Conservation (phyloP, 2,888 invertebrate genomes). For the Piscicola geometra region DNA sequence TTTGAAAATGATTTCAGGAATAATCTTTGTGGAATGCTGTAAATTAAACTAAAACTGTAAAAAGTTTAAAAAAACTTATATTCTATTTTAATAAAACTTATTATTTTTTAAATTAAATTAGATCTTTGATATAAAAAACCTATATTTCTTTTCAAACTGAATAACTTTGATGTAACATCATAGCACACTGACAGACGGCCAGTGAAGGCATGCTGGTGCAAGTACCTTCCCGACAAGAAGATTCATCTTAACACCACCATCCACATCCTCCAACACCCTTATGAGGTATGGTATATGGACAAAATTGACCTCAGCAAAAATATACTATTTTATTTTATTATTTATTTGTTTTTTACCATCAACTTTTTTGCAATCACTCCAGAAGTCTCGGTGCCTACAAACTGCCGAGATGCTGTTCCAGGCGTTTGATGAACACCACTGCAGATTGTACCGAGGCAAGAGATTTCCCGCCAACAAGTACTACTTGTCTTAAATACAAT, state of each 20-base stretch:
- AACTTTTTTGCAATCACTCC: constrained; percentile 10
- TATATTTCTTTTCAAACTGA: too few species aligned
- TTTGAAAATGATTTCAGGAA: too few species aligned
- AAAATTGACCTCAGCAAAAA: too few species aligned
- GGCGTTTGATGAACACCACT: constrained; percentile 70
- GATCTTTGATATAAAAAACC: too few species aligned
- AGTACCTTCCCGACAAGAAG: constrained; percentile 69
- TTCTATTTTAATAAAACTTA: background rate
- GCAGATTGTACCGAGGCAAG: constrained; percentile 75
- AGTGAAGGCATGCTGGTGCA: constrained; percentile 81
- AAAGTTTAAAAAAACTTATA: too few species aligned
- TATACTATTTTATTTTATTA: too few species aligned
- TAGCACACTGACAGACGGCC: constrained; percentile 65
- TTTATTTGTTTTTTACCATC: too few species aligned
- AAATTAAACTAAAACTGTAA: too few species aligned
- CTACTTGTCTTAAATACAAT: too few species aligned
- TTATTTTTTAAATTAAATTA: background rate
- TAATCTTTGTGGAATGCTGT: too few species aligned
- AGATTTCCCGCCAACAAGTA: constrained; percentile 71
- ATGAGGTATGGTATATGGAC: constrained; percentile 60
- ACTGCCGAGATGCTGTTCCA: constrained; percentile 83
- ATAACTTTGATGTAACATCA: too few species aligned
- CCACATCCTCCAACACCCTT: constrained; percentile 83
- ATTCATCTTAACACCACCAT: constrained; percentile 68
- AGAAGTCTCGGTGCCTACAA: constrained; percentile 76